Evolutionary conservation across 2,797 vertebrate species (phyloP).

Genomic region (Paguma larvata): DNA sequence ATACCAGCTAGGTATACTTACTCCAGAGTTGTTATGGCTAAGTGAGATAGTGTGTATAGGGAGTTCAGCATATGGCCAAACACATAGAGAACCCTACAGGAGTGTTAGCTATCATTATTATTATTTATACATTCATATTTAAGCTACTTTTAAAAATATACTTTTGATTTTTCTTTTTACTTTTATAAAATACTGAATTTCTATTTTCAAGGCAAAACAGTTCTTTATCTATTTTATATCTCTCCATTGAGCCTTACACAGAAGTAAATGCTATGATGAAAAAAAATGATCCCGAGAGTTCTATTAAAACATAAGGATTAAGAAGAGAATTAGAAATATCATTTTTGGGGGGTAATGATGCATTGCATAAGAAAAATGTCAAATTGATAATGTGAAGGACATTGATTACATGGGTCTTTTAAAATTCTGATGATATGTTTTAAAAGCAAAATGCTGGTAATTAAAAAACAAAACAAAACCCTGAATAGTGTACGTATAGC

Average conservation of each 20-base stretch:
- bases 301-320: slow-evolving; percentile 41
- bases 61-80: neutral
- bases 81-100: neutral
- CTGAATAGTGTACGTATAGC: neutral
- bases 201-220: neutral
- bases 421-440: neutral
- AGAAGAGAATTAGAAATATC: neutral
- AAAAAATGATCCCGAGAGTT: neutral
- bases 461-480: neutral
- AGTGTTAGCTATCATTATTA: neutral
- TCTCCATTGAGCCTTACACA: neutral
- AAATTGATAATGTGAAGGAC: neutral
- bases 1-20: neutral
- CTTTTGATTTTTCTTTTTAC: neutral
- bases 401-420: neutral
- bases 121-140: neutral
- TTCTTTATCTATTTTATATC: slow-evolving; percentile 18
- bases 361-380: neutral
- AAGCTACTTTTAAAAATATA: slow-evolving; percentile 32
- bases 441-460: neutral
- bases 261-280: neutral
- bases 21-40: neutral
- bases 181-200: slow-evolving; percentile 47
- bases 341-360: neutral
- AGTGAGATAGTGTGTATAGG: neutral